Evolutionary conservation across 2,888 invertebrate species (phyloP), one percentile per base, ranked within the genome.

Genomic region (Limnephilus marmoratus): DNA sequence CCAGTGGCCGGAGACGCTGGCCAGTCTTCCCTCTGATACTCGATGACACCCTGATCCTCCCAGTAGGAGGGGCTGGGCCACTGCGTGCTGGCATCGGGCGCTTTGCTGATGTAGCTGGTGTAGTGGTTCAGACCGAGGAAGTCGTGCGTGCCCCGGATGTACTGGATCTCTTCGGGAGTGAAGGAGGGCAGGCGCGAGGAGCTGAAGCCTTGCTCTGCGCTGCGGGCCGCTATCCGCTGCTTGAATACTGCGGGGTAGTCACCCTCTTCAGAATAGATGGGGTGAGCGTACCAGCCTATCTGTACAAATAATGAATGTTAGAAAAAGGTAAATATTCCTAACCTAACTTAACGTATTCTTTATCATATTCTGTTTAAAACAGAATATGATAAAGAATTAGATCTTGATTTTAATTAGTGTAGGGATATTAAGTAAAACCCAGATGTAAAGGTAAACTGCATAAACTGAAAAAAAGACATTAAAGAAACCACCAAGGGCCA

Each of bases 81-180:
- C n/a, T 31, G 24, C 3, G 34, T 29, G 34, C 29, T 81, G 11
- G 53, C 80, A 3, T 18, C 41, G 12, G 34, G 68, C 18, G 49
- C 85, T 45, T 87, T 85, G 1, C 95, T 95, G 12, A 96, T 94
- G 92, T 94, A 94, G 11, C 96, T 95, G 0, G 97, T 96, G 94
- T 98, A 98, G 93, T 97, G 96, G 94, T 98, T 98, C 5, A 98
- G 94, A 13, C 97, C 97, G 93, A 98, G 96, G 95, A 97, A 97
- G 94, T 98, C 98, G 0, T 97, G 96, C 0, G 94, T 94, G 41
- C 96, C 97, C 18, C 95, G 95, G n/a, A 98, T 96, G 90, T 96
- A 95, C 85, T 96, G 95, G 2, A 97, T 96, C 96, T 97, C 97
- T 89, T 97, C 96, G 0, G 94, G 92, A 1, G 96, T 96, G 92